Percentiles rank a stretch among this genome's conserved stretches.
These are phyloP conservation scores for Myotis myotis DNA, from an alignment of 2,797 vertebrate species.

Conservation along the genomic window DNA sequence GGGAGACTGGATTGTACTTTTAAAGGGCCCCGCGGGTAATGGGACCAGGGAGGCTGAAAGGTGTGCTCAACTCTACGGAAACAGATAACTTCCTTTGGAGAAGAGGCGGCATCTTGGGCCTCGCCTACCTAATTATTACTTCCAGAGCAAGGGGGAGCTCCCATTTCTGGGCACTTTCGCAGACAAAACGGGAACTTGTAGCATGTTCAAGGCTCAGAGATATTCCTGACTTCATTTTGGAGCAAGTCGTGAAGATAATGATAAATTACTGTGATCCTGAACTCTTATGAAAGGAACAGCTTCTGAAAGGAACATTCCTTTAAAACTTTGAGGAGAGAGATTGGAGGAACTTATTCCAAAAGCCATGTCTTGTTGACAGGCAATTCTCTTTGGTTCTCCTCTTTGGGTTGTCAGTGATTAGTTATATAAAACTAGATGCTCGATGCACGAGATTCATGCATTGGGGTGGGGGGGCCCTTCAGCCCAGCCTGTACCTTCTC, in stretches of 20 bases:
- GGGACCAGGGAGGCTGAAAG: slow-evolving; percentile 52
- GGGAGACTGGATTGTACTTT: slow-evolving; percentile 76
- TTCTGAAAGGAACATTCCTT: background rate
- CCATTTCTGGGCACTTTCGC: slow-evolving; percentile 17
- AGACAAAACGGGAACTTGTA: background rate
- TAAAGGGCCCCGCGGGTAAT: background rate
- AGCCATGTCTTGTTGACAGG: background rate
- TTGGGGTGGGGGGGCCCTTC: too few relatives aligned
- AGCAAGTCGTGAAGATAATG: background rate
- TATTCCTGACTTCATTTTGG: background rate
- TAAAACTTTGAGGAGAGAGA: background rate
- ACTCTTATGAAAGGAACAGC: background rate
- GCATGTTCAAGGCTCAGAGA: background rate
- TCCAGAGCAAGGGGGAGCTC: background rate
- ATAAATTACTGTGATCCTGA: background rate
- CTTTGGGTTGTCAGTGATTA: background rate
- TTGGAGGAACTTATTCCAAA: background rate
- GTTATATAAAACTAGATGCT: background rate
- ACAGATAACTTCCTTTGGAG: slow-evolving; percentile 34
- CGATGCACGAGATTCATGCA: too few relatives aligned
- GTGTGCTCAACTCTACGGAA: rapidly evolving
- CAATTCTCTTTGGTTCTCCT: background rate
- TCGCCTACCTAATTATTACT: slow-evolving; percentile 20
- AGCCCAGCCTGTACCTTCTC: too few relatives aligned
- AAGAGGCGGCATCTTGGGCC: background rate